Evolutionary conservation across 2,888 invertebrate species (phyloP).

Genomic region (Nephrocerus scutellatus): DNA sequence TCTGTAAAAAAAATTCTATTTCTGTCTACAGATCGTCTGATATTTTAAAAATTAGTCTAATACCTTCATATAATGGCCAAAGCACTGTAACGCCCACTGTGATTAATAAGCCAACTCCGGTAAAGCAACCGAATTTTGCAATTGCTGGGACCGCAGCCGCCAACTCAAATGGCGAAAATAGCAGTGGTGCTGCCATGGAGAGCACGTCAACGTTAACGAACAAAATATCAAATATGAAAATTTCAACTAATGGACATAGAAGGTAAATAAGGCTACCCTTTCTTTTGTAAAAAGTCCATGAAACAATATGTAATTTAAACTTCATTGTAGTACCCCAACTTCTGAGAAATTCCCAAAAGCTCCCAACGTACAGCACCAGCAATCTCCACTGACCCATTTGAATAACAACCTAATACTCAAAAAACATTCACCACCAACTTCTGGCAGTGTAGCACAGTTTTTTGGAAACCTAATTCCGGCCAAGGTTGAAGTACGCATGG

Average conservation of each 20-base stretch:
- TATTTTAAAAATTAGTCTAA: conserved; percentile 68
- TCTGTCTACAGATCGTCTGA: conserved; percentile 47
- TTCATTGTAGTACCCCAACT: conserved; percentile 29
- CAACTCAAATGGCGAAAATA: conserved; percentile 9
- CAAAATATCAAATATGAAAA: conserved; percentile 41
- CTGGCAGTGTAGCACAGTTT: conserved; percentile 37
- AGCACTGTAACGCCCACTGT: conserved; percentile 37
- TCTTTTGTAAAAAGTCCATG: background rate
- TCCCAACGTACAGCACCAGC: conserved; percentile 19
- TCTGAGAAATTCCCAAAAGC: conserved; percentile 26
- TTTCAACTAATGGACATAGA: conserved; percentile 31
- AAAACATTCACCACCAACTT: conserved; percentile 11
- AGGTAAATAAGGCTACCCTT: conserved; percentile 24
- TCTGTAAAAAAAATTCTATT: conserved; percentile 51
- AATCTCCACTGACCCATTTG: conserved; percentile 10
- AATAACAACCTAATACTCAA: conserved; percentile 9
- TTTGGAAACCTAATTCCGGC: conserved; percentile 46
- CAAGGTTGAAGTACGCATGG: conserved; percentile 43
- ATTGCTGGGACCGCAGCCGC: conserved; percentile 28
- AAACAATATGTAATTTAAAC: background rate
- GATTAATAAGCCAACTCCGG: conserved; percentile 47
- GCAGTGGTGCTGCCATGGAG: conserved; percentile 11
- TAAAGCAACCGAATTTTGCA: conserved; percentile 43
- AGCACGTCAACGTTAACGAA: conserved; percentile 33
- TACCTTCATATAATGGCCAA: conserved; percentile 55